These are phyloP conservation scores for Pogonus chalceus DNA, from an alignment of 1,140 invertebrate species.

Conservation along the genomic window DNA sequence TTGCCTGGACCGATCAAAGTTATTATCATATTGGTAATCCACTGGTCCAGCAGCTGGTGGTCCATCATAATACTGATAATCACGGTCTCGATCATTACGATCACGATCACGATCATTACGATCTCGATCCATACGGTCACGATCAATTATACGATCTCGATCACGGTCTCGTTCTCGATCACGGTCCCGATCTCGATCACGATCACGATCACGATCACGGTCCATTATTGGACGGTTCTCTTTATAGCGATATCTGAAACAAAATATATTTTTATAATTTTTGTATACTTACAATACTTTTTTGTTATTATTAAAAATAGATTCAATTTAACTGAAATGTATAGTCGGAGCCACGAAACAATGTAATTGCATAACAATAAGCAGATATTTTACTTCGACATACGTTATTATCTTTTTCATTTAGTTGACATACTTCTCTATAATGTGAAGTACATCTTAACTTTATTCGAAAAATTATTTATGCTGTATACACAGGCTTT, in stretches of 20 bases:
- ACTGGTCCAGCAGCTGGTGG: background rate
- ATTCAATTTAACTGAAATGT: too few relatives aligned
- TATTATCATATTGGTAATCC: constrained; percentile 15
- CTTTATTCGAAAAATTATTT: too few relatives aligned
- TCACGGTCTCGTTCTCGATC: constrained; percentile 4
- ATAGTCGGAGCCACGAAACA: too few relatives aligned
- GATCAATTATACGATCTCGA: constrained; percentile 26
- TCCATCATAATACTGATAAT: constrained; percentile 2
- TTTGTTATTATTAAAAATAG: too few relatives aligned
- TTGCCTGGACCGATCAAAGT: constrained; percentile 2
- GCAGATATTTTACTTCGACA: too few relatives aligned
- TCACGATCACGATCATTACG: constrained; percentile 7
- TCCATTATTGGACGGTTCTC: constrained; percentile 6
- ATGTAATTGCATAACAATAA: too few relatives aligned
- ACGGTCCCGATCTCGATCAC: constrained; percentile 12
- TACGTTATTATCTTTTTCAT: too few relatives aligned
- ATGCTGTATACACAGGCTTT: too few relatives aligned
- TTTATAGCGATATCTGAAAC: constrained; percentile 20
- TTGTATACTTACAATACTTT: too few relatives aligned
- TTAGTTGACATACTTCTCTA: too few relatives aligned
- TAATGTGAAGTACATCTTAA: too few relatives aligned
- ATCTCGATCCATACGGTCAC: constrained; percentile 1
- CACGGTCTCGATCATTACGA: constrained; percentile 3
- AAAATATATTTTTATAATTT: constrained; percentile 10
- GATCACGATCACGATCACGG: constrained; percentile 9